These are phyloP conservation scores for Gryon sp. DNA, from an alignment of 1,140 invertebrate genomes.

Conservation along the genomic window DNA sequence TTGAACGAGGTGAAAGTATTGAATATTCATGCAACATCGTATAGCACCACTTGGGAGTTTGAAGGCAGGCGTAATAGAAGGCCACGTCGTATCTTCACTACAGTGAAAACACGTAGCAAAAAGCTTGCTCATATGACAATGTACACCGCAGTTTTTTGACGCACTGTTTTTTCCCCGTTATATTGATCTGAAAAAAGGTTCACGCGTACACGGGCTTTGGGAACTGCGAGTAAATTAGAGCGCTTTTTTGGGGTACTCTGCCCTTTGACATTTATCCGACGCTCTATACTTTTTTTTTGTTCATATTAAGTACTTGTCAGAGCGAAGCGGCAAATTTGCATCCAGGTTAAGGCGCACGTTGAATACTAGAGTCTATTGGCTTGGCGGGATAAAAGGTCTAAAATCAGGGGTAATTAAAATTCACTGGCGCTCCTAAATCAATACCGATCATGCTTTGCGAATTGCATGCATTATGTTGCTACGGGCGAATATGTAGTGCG, in stretches of 20 bases:
- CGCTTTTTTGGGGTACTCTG: too few relatives aligned
- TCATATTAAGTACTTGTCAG: not conserved
- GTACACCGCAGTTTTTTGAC: too few relatives aligned
- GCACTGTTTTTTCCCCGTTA: slow-evolving; percentile 13
- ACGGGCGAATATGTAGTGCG: slow-evolving; percentile 39
- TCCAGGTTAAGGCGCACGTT: slow-evolving; percentile 11
- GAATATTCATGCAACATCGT: slow-evolving; percentile 76
- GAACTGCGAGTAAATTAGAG: too few relatives aligned
- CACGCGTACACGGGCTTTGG: too few relatives aligned
- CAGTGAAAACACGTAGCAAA: slow-evolving; percentile 68
- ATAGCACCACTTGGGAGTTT: slow-evolving; percentile 62
- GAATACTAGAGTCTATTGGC: not conserved
- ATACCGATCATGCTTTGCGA: slow-evolving; percentile 30
- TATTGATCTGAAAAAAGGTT: not conserved
- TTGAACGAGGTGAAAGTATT: slow-evolving; percentile 75
- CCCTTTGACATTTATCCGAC: too few relatives aligned
- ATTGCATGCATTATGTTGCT: slow-evolving; percentile 48
- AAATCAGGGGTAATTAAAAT: slow-evolving; percentile 35
- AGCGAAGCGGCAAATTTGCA: slow-evolving; percentile 7
- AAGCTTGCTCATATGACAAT: slow-evolving; percentile 56
- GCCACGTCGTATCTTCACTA: slow-evolving; percentile 51
- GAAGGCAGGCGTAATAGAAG: slow-evolving; percentile 52
- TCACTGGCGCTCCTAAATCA: slow-evolving; percentile 36
- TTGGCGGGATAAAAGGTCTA: slow-evolving; percentile 1
- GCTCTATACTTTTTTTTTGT: slow-evolving; percentile 11